phyloP scores from a whole-genome alignment of 1,140 invertebrate genomes.

The Phortica variegata region DNA sequence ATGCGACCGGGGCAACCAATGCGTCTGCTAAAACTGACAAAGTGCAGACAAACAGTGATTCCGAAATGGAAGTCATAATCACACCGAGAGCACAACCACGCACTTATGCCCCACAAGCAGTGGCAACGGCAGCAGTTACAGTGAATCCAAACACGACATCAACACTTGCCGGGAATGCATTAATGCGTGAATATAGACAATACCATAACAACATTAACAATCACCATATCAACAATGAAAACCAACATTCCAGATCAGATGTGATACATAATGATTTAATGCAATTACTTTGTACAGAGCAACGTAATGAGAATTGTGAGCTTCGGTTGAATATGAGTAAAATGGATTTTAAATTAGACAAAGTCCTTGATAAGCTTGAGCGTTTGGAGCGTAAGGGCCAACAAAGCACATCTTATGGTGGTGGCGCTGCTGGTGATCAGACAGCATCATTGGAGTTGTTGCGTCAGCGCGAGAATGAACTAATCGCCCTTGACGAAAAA shows the following conservation, averaged over 20 bases:
- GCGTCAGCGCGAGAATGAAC: constrained; percentile 16
- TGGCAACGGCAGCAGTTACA: not conserved
- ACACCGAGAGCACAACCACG: constrained; percentile 1
- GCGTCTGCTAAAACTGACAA: too few species aligned
- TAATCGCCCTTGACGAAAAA: constrained; percentile 19
- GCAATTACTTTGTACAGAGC: constrained; percentile 17
- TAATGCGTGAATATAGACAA: not conserved
- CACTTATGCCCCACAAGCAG: too few species aligned
- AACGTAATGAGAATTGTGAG: constrained; percentile 19
- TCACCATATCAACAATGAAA: not conserved
- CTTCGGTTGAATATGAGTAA: constrained; percentile 22
- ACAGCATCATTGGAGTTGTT: constrained; percentile 16
- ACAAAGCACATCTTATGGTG: too few species aligned
- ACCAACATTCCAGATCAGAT: too few species aligned
- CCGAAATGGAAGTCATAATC: constrained; percentile 5
- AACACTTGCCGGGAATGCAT: not conserved
- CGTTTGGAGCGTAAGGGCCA: too few species aligned
- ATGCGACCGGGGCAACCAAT: not conserved
- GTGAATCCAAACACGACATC: not conserved
- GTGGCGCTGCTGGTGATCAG: not conserved
- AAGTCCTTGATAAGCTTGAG: constrained; percentile 21
- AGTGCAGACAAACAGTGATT: too few species aligned
- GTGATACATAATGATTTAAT: constrained; percentile 16
- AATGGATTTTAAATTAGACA: constrained; percentile 23
- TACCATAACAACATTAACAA: not conserved